Percentiles rank a stretch among this genome's conserved stretches.
Evolutionary conservation across 2,888 invertebrate genomes (phyloP).

Genomic region (Gerosis bhagava): DNA sequence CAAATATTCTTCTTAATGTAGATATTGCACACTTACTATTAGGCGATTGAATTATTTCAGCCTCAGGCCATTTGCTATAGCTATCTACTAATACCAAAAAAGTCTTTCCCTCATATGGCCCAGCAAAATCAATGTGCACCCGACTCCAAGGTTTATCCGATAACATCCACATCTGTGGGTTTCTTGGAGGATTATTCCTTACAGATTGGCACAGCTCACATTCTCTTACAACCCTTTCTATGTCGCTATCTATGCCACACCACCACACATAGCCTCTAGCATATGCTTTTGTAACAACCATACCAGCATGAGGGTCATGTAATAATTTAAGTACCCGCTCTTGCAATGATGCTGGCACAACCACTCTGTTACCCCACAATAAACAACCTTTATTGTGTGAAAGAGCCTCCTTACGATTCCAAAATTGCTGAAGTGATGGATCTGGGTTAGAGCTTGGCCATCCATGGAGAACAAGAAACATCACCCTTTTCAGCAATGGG

Average conservation of each 20-base stretch:
- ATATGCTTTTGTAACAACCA: slow-evolving; percentile 29
- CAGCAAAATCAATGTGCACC: slow-evolving; percentile 29
- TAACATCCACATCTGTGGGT: slow-evolving; percentile 23
- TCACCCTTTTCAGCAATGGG: slow-evolving; percentile 16
- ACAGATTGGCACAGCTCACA: slow-evolving; percentile 3
- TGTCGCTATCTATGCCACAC: slow-evolving; percentile 25
- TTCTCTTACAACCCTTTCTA: slow-evolving; percentile 3
- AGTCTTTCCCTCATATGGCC: slow-evolving; percentile 25
- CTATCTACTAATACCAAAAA: slow-evolving; percentile 28
- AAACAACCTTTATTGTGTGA: slow-evolving; percentile 26
- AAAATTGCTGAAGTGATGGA: no score
- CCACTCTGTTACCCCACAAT: slow-evolving; percentile 23
- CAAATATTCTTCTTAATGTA: slow-evolving; percentile 15
- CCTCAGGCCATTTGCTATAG: slow-evolving; percentile 28
- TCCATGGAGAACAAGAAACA: slow-evolving; percentile 25
- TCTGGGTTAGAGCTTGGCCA: slow-evolving; percentile 24
- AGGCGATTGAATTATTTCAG: slow-evolving; percentile 19
- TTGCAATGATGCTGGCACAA: slow-evolving; percentile 19
- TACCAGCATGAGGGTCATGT: slow-evolving; percentile 27
- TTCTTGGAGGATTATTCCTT: slow-evolving; percentile 24
- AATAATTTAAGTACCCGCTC: slow-evolving; percentile 17
- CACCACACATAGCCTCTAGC: slow-evolving; percentile 32
- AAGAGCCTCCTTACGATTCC: no score
- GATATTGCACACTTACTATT: slow-evolving; percentile 21
- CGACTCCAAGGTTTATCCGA: slow-evolving; percentile 27